phyloP scores from a whole-genome alignment of 1,140 invertebrate genomes.

The Agraylea sexmaculata region DNA sequence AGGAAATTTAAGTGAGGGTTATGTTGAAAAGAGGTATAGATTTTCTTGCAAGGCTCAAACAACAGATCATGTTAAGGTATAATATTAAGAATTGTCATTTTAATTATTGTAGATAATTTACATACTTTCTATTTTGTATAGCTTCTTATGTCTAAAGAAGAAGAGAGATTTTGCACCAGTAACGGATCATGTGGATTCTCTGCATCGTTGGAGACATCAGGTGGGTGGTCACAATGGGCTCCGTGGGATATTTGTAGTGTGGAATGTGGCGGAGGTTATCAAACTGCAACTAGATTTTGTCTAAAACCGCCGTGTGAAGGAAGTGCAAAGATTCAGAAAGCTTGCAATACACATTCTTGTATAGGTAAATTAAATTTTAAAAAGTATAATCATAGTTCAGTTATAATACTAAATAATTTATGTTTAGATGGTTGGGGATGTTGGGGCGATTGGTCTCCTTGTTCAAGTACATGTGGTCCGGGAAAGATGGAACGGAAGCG shows the following conservation, averaged over 20 bases:
- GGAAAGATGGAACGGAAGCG: constrained; percentile 49
- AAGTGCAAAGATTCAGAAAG: constrained; percentile 45
- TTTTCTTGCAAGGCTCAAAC: constrained; percentile 12
- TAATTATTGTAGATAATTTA: too few relatives aligned
- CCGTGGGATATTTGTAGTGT: constrained; percentile 65
- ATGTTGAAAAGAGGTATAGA: constrained; percentile 11
- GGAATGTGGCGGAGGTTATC: constrained; percentile 65
- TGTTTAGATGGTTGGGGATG: constrained; percentile 51
- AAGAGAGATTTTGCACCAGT: constrained; percentile 58
- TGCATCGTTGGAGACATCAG: constrained; percentile 28
- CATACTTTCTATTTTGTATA: constrained; percentile 36
- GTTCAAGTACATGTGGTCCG: constrained; percentile 61
- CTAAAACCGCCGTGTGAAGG: constrained; percentile 48
- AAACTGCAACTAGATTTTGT: constrained; percentile 52
- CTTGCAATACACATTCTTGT: constrained; percentile 58
- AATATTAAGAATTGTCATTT: too few relatives aligned
- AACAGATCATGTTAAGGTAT: constrained; percentile 8
- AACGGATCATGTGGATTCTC: constrained; percentile 44
- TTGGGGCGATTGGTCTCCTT: constrained; percentile 71
- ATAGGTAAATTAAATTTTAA: constrained; percentile 22
- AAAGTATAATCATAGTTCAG: not conserved
- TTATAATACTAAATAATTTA: not conserved
- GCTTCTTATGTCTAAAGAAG: constrained; percentile 58
- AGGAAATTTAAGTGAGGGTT: constrained; percentile 8
- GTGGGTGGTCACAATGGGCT: constrained; percentile 61